Evolutionary conservation across 92 coral and sea anemone genomes (phyloP), one percentile per base, ranked within the genome.

Genomic region (Virgularia gustaviana): DNA sequence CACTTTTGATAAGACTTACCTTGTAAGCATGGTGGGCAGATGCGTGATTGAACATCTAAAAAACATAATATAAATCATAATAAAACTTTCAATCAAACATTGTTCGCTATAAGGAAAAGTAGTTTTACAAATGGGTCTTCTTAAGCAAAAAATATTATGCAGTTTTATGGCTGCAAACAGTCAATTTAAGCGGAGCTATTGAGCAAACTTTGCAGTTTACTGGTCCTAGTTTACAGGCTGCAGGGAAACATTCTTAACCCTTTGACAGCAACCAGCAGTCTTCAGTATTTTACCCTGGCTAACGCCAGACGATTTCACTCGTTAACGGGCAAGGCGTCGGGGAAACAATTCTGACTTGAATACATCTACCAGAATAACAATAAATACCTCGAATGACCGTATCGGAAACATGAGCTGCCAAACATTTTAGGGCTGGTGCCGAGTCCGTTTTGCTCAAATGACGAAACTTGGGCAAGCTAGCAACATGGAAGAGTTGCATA

Each of bases 401-500:
- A 49, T 68, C 75, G 16, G 45, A 44, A 34, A 68, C 75, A 20
- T 55, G 53, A 39, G 61, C 75, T 0, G 75, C 75, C 19, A 68
- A 7, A n/a, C 75, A 68, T 55, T 68, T 68, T 18, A 68, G 47
- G 13, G 49, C 60, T 7, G 75, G 51, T 15, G 75, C 49, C 0
- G 59, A 25, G 3, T 51, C 35, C 24, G 16, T 38, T 33, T 68
- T 68, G 24, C 49, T 47, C 60, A 68, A 34, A 68, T 68, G 75
- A 8, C 75, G 35, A 38, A 68, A 68, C 61, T 68, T 68, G 13
- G 75, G 75, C 11, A 34, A 25, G 35, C 61, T 68, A 18, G 75
- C 24, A 54, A 86, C 73, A 54, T 79, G 81, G 13, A 86, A 82
- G 19, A 89, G 56, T 53, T 89, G 96, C 34, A 33, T 22, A 55